phyloP scores from a whole-genome alignment of 2,888 invertebrate species.

The Acanthopleura granulata region DNA sequence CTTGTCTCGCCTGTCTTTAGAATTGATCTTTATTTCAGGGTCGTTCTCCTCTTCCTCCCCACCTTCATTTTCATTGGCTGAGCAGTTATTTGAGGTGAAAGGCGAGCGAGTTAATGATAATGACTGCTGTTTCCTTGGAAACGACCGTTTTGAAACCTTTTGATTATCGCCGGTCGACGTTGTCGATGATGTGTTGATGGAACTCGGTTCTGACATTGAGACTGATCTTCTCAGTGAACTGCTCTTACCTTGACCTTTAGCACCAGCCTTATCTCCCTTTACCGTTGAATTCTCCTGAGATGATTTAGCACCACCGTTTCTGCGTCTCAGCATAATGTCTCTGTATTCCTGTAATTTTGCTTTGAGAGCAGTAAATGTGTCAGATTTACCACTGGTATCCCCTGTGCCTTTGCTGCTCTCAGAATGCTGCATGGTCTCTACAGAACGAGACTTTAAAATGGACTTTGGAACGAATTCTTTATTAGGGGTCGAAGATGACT shows the following conservation, averaged over 20 bases:
- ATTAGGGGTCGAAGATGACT: neutral
- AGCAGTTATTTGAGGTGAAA: neutral
- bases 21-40: neutral
- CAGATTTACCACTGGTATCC: conserved; percentile 20
- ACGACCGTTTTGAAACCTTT: neutral
- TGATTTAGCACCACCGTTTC: neutral
- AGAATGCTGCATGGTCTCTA: neutral
- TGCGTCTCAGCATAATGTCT: conserved; percentile 42
- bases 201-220: conserved; percentile 39
- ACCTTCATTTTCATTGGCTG: neutral
- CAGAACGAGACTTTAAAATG: neutral
- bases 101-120: neutral
- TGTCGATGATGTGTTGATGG: no score
- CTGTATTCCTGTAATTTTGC: conserved; percentile 57
- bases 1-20: neutral
- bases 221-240: conserved; percentile 44
- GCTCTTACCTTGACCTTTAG: conserved; percentile 23
- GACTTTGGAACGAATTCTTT: neutral
- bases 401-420: neutral
- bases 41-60: neutral
- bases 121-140: conserved; percentile 1
- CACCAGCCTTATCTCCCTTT: conserved; percentile 1
- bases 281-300: neutral
- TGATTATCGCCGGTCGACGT: neutral
- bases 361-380: conserved; percentile 52